Evolutionary conservation across 2,113 vertebrate genomes (phyloP).

Genomic region (Atrichornis clamosus): DNA sequence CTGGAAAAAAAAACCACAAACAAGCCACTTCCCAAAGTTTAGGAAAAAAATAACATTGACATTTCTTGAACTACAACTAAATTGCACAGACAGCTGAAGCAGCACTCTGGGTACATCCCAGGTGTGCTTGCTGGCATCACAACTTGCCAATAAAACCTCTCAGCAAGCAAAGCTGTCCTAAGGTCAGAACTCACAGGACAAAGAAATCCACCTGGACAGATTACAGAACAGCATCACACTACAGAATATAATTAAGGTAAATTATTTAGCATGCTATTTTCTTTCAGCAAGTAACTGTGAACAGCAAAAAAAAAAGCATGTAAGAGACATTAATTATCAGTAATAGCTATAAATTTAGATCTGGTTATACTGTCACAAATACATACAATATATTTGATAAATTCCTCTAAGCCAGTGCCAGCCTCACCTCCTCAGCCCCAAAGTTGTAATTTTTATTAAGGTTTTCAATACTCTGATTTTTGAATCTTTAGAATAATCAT

Average conservation of each 20-base stretch:
- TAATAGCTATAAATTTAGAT: neutral
- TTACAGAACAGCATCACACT: neutral
- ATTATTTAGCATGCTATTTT: neutral
- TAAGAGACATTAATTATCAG: neutral
- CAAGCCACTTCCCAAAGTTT: neutral
- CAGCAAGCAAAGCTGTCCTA: neutral
- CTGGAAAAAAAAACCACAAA: neutral
- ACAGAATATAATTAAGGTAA: neutral
- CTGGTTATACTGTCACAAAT: neutral
- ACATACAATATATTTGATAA: neutral
- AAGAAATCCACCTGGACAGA: neutral
- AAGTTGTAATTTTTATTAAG: neutral
- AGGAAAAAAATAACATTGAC: neutral
- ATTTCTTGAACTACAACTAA: neutral
- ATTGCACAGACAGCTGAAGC: neutral
- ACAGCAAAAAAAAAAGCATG: neutral
- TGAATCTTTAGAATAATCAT: neutral
- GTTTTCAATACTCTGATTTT: neutral
- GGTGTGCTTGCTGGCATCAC: neutral
- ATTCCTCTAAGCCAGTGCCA: neutral
- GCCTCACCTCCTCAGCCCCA: neutral
- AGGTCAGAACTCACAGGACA: neutral
- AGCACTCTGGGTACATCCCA: neutral
- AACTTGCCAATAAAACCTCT: neutral
- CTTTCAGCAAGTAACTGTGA: neutral